phyloP scores from a whole-genome alignment of 2,113 vertebrate species.

The Oreochromis niloticus region DNA sequence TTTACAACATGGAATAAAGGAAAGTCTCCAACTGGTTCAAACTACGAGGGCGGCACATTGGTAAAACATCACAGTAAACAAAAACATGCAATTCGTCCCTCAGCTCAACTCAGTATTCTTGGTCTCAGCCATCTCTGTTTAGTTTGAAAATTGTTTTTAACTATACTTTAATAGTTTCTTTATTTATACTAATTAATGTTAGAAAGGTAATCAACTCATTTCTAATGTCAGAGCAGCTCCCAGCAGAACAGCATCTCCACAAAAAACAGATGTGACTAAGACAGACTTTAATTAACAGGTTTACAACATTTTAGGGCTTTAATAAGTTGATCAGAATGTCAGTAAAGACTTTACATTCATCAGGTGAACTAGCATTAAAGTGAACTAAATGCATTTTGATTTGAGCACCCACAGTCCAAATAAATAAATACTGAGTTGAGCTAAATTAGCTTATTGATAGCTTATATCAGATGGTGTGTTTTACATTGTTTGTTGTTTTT shows the following conservation, averaged over 20 bases:
- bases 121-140: neutral
- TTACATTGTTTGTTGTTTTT: neutral
- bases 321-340: neutral
- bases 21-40: neutral
- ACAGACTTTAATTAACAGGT: neutral
- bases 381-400: neutral
- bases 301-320: neutral
- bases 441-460: neutral
- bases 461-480: neutral
- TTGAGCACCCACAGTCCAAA: neutral
- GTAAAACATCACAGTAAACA: neutral
- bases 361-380: neutral
- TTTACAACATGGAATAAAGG: neutral
- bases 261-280: neutral
- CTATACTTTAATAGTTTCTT: neutral
- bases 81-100: rapidly evolving
- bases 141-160: neutral
- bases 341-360: neutral
- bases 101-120: neutral
- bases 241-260: neutral
- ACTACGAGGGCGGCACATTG: neutral
- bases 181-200: neutral
- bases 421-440: neutral
- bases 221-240: neutral
- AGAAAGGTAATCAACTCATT: neutral